Evolutionary conservation across 92 coral and sea anemone species (phyloP), one percentile per base, ranked within the genome.

Genomic region (Phenganax marumi): DNA sequence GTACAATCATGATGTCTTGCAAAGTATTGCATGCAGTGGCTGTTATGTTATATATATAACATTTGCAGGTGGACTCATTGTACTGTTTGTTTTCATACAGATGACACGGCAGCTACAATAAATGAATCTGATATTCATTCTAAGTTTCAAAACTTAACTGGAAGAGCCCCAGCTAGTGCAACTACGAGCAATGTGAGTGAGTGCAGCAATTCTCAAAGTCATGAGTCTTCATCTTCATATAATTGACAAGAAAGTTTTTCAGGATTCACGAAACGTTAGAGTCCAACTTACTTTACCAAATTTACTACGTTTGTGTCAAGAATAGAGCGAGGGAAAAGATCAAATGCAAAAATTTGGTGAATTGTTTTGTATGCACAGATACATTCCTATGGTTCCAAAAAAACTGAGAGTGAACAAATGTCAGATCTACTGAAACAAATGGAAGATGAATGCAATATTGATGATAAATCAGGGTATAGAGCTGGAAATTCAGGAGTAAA

Each of bases 101-200:
- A 56, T 50, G 76, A 60, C 43, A 33, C 43, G 5, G 43, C 43
- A 33, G 43, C 43, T 53, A 16, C 81, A 62, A 61, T 86, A 48
- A 76, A 57, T 78, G 68, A 78, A 8, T 79, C 91, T 70, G 97
- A 96, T n/a, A 48, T 78, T 50, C 22, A 26, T 65, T 19, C 55
- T 13, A 78, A 62, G 68, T 96, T 96, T 89, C 92, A 93, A 47
- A 82, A 88, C 64, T 91, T 96, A 17, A 84, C 99, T 23, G 99
- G 99, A 51, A 87, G 99, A 80, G 81, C 90, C 39, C 91, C 99
- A 69, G 80, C 84, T 54, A 83, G 89, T 53, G 84, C 85, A 86
- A 93, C 89, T 76, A 88, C 88, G 63, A 81, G 89, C 13, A 84
- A 90, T 90, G 97, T 91, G 74, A 77, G 88, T 85, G 33, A 56